A percentile compares a stretch with the other conserved stretches of the same genome.
phyloP scores from a whole-genome alignment of 1,140 invertebrate species.

The Solenopsis fugax region DNA sequence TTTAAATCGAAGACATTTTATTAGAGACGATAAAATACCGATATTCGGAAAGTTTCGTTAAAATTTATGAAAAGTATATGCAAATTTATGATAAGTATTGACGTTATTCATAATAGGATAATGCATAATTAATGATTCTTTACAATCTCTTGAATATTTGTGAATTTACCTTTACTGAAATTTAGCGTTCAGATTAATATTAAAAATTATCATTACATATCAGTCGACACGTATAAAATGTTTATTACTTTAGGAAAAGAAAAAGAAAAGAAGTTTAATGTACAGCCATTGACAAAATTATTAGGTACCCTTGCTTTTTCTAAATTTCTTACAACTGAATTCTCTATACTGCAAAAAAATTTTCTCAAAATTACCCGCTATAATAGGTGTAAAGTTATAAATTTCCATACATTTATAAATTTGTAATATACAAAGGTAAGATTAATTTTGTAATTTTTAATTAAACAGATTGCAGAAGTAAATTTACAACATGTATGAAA shows the following conservation, averaged over 20 bases:
- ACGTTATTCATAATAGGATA: not conserved
- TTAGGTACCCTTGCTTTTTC: too few relatives aligned
- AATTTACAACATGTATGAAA: too few relatives aligned
- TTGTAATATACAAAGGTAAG: too few relatives aligned
- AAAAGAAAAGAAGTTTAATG: too few relatives aligned
- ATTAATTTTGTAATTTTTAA: too few relatives aligned
- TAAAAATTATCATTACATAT: not conserved
- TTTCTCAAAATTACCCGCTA: too few relatives aligned
- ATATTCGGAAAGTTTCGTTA: not conserved
- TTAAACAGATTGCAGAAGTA: too few relatives aligned
- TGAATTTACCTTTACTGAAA: not conserved
- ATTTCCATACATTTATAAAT: too few relatives aligned
- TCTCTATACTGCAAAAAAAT: too few relatives aligned
- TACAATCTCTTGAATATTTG: not conserved
- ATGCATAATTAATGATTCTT: not conserved
- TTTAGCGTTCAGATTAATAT: not conserved
- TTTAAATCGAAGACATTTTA: not conserved
- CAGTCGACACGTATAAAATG: not conserved
- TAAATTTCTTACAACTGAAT: too few relatives aligned
- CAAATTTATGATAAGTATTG: not conserved
- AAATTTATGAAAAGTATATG: not conserved
- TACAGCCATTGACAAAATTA: too few relatives aligned
- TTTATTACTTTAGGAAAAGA: slow-evolving; percentile 5
- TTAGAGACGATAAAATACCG: not conserved
- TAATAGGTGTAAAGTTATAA: too few relatives aligned